Base-by-base conservation (phyloP, 2,797 vertebrate species). In the Antennarius maculatus region DNA sequence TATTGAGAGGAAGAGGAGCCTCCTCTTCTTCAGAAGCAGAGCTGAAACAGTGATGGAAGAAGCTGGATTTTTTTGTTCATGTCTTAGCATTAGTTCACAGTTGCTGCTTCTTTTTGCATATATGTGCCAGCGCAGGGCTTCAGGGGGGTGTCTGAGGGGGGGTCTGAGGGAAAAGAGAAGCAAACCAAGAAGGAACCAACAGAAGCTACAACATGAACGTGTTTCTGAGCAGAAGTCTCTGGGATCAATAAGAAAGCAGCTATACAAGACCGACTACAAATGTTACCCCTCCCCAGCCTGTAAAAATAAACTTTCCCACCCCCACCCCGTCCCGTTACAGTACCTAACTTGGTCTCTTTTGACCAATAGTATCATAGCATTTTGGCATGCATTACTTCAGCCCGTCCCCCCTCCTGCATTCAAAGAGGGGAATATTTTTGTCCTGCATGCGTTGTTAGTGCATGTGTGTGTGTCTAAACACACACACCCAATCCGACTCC, bases 21-120 rank as follows among this genome's bases (percentile, higher is more conserved):
- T 54, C 69, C 69, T 74, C 46, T 70, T 50, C 77, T 55, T 48
- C 45, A 69, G 52, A 58, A 70, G 66, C 74, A 48, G 46, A 74
- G 54, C 67, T 11, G 39, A 71, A 55, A 70, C 76, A 74, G 51
- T 68, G 71, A 81, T 83, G 81, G 86, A 91, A 86, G 83, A 86
- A 85, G 83, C 69, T 80, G 80, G 79, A 83, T 92, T 80, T 79
- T 53, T 51, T 65, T 74, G 68, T 80, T 77, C 55, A 79, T 77
- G 67, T 80, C 79, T 85, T 86, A 86, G 82, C 82, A 68, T 91
- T 88, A 93, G 83, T 92, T 93, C 92, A 93, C 92, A 93, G 92
- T 93, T 89, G 93, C 84, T 93, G 88, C 89, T 92, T 93, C 89
- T 91, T 90, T 92, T 93, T 93, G 94, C 93, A 94, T 93, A 93